Conservation (phyloP, 2,888 invertebrate genomes). For the Graphium colonna region DNA sequence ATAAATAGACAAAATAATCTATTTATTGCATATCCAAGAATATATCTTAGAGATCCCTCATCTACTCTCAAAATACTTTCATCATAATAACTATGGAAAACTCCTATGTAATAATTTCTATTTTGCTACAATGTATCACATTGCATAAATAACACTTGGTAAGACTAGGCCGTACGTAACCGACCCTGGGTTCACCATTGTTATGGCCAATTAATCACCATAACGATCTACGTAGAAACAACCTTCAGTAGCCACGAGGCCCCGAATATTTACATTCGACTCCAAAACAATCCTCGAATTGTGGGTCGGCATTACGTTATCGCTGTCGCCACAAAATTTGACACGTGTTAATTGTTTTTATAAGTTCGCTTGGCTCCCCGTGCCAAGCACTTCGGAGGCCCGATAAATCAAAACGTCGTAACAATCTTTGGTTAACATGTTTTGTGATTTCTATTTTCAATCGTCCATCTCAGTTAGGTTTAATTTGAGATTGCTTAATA, state of each 20-base stretch:
- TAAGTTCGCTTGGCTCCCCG: slow-evolving; percentile 18
- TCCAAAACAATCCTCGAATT: slow-evolving; percentile 45
- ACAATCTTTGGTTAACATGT: slow-evolving; percentile 16
- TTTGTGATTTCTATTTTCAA: slow-evolving; percentile 12
- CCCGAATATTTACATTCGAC: slow-evolving; percentile 15
- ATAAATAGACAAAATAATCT: too few relatives aligned
- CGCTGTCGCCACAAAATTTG: slow-evolving; percentile 26
- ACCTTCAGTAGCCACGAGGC: neutral
- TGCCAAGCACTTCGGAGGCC: slow-evolving; percentile 19
- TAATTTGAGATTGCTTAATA: too few relatives aligned
- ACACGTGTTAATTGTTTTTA: slow-evolving; percentile 29
- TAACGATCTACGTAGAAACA: neutral
- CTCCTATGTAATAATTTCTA: neutral
- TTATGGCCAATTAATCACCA: neutral
- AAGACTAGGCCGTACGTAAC: neutral
- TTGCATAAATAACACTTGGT: neutral
- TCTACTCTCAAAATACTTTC: too few relatives aligned
- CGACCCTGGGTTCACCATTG: neutral
- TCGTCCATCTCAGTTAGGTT: too few relatives aligned
- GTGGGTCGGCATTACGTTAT: slow-evolving; percentile 8
- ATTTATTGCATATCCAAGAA: too few relatives aligned
- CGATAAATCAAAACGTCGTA: slow-evolving; percentile 21
- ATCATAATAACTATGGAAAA: too few relatives aligned
- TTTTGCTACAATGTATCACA: neutral
- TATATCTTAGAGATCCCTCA: too few relatives aligned